Evolutionary conservation across 2,888 invertebrate genomes (phyloP).

Genomic region (Nezara viridula): DNA sequence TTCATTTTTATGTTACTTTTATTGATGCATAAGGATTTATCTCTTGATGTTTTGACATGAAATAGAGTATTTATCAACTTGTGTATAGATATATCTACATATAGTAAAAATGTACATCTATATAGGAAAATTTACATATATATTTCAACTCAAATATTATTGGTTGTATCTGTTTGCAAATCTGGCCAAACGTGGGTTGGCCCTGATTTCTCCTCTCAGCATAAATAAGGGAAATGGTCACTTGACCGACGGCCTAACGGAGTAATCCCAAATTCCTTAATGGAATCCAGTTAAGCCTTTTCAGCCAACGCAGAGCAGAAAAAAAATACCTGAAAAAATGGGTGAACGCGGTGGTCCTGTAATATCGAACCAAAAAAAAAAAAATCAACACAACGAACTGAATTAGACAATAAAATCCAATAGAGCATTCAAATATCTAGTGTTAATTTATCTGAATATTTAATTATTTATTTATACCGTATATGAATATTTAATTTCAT

Average conservation of each 20-base stretch:
- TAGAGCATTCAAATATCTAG: not conserved
- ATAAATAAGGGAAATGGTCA: conserved; percentile 35
- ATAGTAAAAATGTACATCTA: too few relatives aligned
- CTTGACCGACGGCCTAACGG: not conserved
- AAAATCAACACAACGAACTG: not conserved
- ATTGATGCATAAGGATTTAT: too few relatives aligned
- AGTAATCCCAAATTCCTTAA: conserved; percentile 45
- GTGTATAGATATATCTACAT: too few relatives aligned
- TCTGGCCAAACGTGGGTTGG: not conserved
- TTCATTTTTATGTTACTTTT: too few relatives aligned
- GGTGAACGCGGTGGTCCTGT: not conserved
- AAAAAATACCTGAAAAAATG: conserved; percentile 15
- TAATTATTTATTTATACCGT: too few relatives aligned
- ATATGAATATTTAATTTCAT: too few relatives aligned
- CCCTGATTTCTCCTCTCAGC: conserved; percentile 29
- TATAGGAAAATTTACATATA: not conserved
- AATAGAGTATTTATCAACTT: too few relatives aligned
- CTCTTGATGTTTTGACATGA: too few relatives aligned
- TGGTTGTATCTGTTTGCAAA: not conserved
- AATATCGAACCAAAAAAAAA: not conserved
- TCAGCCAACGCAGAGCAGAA: not conserved
- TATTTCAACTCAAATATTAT: not conserved
- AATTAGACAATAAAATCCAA: not conserved
- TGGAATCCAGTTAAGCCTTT: conserved; percentile 35
- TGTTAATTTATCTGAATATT: not conserved